phyloP scores from a whole-genome alignment of 2,113 vertebrate genomes.

The Delphinus delphis region DNA sequence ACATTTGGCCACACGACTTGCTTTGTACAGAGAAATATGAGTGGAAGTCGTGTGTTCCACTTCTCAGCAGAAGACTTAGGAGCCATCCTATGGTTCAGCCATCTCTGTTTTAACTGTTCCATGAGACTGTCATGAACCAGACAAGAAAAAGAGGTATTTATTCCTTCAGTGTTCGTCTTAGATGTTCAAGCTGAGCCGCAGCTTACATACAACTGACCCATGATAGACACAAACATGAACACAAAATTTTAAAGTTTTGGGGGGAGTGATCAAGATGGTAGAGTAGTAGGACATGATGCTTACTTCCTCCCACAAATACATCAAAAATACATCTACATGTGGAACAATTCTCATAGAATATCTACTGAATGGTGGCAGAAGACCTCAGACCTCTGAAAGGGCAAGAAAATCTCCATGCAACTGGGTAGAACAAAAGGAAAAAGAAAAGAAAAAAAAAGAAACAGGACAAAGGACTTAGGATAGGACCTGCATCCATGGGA shows the following conservation, averaged over 20 bases:
- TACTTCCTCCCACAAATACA: no score
- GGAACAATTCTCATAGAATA: no score
- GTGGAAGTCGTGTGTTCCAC: not conserved
- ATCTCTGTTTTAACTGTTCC: not conserved
- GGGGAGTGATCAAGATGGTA: no score
- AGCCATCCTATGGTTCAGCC: not conserved
- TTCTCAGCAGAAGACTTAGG: not conserved
- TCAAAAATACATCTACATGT: no score
- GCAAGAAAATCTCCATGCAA: no score
- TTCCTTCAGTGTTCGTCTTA: not conserved
- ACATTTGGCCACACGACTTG: not conserved
- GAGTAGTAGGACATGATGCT: no score
- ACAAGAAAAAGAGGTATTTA: accelerated
- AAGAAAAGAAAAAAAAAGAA: no score
- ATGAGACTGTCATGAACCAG: not conserved
- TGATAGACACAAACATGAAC: not conserved
- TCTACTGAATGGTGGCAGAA: no score
- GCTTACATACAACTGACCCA: not conserved
- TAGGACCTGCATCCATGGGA: no score
- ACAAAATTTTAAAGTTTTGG: not conserved
- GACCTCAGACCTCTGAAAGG: no score
- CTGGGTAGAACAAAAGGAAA: no score
- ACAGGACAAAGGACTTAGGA: no score
- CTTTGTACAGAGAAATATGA: not conserved
- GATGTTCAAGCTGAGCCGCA: not conserved